Evolutionary conservation across 2,113 vertebrate species (phyloP).

Genomic region (Hemichromis elongatus): DNA sequence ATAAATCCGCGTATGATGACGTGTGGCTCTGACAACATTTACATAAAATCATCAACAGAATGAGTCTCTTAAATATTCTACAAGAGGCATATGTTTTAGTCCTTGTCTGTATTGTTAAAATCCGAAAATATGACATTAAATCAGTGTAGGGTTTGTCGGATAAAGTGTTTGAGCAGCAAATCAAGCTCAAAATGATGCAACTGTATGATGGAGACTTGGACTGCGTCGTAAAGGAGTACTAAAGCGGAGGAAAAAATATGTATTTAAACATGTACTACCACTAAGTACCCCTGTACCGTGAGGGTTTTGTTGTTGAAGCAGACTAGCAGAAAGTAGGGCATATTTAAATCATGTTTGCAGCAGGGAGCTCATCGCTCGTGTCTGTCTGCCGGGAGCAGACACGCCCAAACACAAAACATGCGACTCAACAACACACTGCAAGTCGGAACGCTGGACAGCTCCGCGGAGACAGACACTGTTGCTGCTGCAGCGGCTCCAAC

Average conservation of each 20-base stretch:
- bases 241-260: not conserved
- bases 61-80: not conserved
- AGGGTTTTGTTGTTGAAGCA: not conserved
- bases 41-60: not conserved
- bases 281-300: not conserved
- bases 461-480: not conserved
- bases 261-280: not conserved
- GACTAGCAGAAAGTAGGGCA: not conserved
- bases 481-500: not conserved
- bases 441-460: not conserved
- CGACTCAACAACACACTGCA: not conserved
- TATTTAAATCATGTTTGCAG: not conserved
- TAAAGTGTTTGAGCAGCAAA: not conserved
- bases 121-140: not conserved
- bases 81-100: not conserved
- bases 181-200: not conserved
- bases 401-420: constrained; percentile 38
- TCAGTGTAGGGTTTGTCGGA: not conserved
- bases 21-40: not conserved
- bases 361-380: not conserved
- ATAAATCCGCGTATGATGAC: not conserved
- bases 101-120: not conserved
- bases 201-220: not conserved
- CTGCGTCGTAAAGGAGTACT: not conserved
- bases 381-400: constrained; percentile 26